These are phyloP conservation scores for Pediacus dermestoides DNA, from an alignment of 2,888 invertebrate species.

Conservation along the genomic window DNA sequence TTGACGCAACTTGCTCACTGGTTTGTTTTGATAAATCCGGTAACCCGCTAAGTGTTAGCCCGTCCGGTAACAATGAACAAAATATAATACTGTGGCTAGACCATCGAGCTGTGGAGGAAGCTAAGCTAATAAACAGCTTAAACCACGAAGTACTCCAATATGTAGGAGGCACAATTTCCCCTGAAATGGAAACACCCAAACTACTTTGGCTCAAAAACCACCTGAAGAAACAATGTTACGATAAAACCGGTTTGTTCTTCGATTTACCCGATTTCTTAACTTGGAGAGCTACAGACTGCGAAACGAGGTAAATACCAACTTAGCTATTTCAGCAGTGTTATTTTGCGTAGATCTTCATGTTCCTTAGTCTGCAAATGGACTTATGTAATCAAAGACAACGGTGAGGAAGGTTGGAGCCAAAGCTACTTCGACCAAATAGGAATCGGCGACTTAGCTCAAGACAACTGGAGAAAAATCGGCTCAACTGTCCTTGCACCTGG, in stretches of 20 bases:
- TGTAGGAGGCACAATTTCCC: constrained; percentile 87
- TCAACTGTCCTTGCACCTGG: constrained; percentile 68
- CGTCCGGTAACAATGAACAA: constrained; percentile 63
- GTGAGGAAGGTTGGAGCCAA: constrained; percentile 64
- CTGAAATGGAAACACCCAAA: constrained; percentile 98
- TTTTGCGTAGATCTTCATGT: constrained; percentile 71
- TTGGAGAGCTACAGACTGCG: constrained; percentile 81
- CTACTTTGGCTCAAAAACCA: constrained; percentile 86
- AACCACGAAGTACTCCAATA: constrained; percentile 74
- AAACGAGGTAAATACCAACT: constrained; percentile 55
- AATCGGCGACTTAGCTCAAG: constrained; percentile 66
- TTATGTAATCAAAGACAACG: constrained; percentile 65
- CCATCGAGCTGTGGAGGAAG: constrained; percentile 78
- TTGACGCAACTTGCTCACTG: constrained; percentile 94
- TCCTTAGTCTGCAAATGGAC: constrained; percentile 95
- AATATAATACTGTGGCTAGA: constrained; percentile 93
- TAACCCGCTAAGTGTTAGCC: constrained; percentile 68
- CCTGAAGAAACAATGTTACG: constrained; percentile 62
- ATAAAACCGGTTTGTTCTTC: constrained; percentile 71
- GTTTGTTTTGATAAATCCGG: constrained; percentile 72
- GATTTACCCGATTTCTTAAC: constrained; percentile 93
- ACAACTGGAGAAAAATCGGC: constrained; percentile 70
- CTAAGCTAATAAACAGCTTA: constrained; percentile 72
- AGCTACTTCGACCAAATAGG: constrained; percentile 71
- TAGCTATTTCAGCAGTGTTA: too few species aligned